Evolutionary conservation across 2,888 invertebrate species (phyloP).

Genomic region (Marasmarcha lunaedactyla): DNA sequence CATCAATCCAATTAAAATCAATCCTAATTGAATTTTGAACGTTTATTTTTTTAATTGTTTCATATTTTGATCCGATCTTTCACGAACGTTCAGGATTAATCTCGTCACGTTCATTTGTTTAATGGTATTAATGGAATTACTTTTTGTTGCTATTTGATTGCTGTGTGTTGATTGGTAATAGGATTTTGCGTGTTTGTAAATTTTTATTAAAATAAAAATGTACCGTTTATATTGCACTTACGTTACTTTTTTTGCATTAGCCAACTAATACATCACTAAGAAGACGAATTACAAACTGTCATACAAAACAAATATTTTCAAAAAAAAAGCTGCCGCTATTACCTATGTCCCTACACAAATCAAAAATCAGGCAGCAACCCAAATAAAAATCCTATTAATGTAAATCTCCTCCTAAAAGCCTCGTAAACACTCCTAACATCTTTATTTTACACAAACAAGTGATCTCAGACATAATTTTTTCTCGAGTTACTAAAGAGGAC

Average conservation of each 20-base stretch:
- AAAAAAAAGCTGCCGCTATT: too few species aligned
- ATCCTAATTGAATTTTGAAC: constrained; percentile 33
- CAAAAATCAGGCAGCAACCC: too few species aligned
- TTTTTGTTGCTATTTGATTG: not conserved
- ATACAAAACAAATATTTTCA: too few species aligned
- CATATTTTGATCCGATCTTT: constrained; percentile 7
- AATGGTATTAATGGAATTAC: not conserved
- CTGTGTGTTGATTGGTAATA: not conserved
- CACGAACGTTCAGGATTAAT: not conserved
- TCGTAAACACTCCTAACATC: constrained; percentile 16
- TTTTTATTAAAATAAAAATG: too few species aligned
- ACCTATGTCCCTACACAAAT: too few species aligned
- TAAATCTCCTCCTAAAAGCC: constrained; percentile 2
- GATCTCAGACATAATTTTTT: constrained; percentile 28
- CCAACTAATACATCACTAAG: too few species aligned
- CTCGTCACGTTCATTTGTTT: not conserved
- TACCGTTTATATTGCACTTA: too few species aligned
- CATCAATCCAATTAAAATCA: constrained; percentile 46
- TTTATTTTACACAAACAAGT: constrained; percentile 22
- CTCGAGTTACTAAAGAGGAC: constrained; percentile 18
- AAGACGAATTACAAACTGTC: too few species aligned
- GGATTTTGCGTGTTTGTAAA: too few species aligned
- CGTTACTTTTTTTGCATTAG: too few species aligned
- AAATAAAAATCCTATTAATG: too few species aligned
- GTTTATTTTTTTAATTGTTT: constrained; percentile 31